Evolutionary conservation across 2,113 vertebrate genomes (phyloP).

Genomic region (Gila orcuttii): DNA sequence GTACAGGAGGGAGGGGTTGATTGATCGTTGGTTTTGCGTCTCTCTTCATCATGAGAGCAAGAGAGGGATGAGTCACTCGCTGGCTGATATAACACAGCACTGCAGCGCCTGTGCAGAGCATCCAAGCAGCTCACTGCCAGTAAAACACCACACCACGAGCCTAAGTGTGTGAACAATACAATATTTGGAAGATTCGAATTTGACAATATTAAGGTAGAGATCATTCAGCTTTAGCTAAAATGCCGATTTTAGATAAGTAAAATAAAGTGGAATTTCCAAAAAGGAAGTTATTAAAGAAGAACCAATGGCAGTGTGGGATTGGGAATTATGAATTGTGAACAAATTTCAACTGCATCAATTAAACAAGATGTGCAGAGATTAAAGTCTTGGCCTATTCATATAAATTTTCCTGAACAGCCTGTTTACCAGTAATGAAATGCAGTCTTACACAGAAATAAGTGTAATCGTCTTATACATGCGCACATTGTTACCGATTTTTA

Average conservation of each 20-base stretch:
- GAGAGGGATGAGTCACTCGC: slow-evolving; percentile 77
- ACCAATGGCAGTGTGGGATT: neutral
- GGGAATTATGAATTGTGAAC: neutral
- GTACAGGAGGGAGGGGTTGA: slow-evolving; percentile 61
- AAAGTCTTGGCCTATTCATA: neutral
- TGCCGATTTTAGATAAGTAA: neutral
- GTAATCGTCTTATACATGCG: neutral
- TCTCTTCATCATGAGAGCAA: slow-evolving; percentile 65
- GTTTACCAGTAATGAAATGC: neutral
- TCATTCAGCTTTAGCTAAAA: neutral
- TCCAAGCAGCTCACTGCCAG: slow-evolving; percentile 24
- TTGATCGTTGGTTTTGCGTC: slow-evolving; percentile 71
- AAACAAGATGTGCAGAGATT: neutral
- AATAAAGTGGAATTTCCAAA: neutral
- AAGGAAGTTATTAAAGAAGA: neutral
- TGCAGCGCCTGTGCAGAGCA: slow-evolving; percentile 49
- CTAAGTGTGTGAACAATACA: neutral
- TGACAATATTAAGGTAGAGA: neutral
- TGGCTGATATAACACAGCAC: slow-evolving; percentile 67
- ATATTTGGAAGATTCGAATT: neutral
- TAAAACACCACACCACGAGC: neutral
- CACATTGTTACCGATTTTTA: neutral
- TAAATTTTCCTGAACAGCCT: neutral
- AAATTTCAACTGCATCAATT: neutral
- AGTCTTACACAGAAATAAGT: neutral